Percentiles rank a stretch among this genome's conserved stretches.
Conservation (phyloP, 2,888 invertebrate species). For the Ophion costatus region DNA sequence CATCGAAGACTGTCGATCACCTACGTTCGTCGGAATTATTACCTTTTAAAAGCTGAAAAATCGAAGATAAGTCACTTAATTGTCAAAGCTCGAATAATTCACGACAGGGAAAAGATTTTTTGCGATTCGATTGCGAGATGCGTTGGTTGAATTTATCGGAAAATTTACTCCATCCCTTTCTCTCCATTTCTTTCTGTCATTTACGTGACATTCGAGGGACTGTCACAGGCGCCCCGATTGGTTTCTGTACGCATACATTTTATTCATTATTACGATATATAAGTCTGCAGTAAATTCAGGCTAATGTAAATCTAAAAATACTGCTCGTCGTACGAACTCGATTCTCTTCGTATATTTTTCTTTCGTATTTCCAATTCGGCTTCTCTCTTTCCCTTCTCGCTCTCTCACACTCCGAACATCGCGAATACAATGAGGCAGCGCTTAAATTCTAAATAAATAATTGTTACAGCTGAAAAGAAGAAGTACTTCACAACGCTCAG, state of each 20-base stretch:
- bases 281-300: conserved; percentile 77
- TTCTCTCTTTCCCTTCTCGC: conserved; percentile 53
- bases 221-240: conserved; percentile 28
- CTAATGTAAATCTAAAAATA: conserved; percentile 82
- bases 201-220: not conserved
- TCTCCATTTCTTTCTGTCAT: not conserved
- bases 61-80: conserved; percentile 23
- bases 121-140: not conserved
- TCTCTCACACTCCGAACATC: conserved; percentile 69
- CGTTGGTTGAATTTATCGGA: conserved; percentile 1
- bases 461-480: conserved; percentile 68
- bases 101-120: conserved; percentile 13
- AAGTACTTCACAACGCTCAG: conserved; percentile 72
- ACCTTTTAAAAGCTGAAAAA: not conserved
- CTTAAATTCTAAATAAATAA: conserved; percentile 79
- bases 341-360: conserved; percentile 42
- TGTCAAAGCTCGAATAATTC: conserved; percentile 18
- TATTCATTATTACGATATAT: conserved; percentile 29
- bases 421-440: conserved; percentile 79
- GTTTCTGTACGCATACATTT: conserved; percentile 70
- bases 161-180: not conserved
- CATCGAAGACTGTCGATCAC: conserved; percentile 9
- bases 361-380: conserved; percentile 23
- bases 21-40: conserved; percentile 11
- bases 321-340: conserved; percentile 80